Base-by-base conservation (phyloP, 2,797 vertebrate species). In the Typhlichthys eigenmanni region DNA sequence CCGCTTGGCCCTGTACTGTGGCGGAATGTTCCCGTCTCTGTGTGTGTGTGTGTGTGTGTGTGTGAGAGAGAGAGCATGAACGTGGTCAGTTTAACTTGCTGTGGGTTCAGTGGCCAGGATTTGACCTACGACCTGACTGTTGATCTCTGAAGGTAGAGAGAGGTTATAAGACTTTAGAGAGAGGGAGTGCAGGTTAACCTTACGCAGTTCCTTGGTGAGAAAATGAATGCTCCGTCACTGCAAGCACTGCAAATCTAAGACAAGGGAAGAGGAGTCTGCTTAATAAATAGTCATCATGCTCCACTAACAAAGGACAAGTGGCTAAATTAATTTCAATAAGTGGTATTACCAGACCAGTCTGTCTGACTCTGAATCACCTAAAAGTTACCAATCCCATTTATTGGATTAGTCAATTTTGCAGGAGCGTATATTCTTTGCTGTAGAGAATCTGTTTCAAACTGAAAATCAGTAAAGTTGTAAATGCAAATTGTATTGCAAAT, bases 1-100 rank as follows among this genome's bases (percentile, higher is more conserved):
- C 78, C 47, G 67, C 85, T 77, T 50, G 48, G 55, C 68, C 73
- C 74, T 85, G 51, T 68, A 73, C 83, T 62, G 83, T 58, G 84
- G 75, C 88, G 91, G 85, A 92, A 92, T 92, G 88, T 92, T 82
- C 78, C 82, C 60, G 58, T 57, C 58, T 3, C 13, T 16, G n/a
- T 59, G 13, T 68, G 68, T 64, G 58, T 47, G 57, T 48, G 57
- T n/a, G 24, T 47, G 11, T 48, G 8, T 47, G 50, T 57, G 59
- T 66, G 66, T 48, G 51, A 2, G 47, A 12, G 53, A 46, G 55
- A 46, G 38, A 62, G 32, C 55, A 55, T 51, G 47, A 13, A 16
- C 1, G 34, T 51, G 14, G 55, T 58, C 72, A 71, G 53, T 3
- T 17, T 66, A 17, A 60, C 8, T 34, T 58, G 58, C 63, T 66